phyloP scores from a whole-genome alignment of 2,113 vertebrate genomes.

The Carassius carassius region DNA sequence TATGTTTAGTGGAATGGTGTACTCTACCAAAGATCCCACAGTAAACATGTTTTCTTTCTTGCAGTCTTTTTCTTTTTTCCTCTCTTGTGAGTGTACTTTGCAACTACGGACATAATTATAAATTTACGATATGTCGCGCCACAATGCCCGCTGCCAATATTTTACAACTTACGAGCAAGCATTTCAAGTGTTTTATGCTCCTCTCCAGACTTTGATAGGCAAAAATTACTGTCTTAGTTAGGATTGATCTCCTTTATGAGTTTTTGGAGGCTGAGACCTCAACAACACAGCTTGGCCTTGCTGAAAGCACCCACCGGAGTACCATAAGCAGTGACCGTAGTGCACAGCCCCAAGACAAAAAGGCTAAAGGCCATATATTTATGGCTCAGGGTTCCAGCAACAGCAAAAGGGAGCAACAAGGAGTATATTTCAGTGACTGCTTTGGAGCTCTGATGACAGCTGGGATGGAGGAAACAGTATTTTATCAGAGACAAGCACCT shows the following conservation, averaged over 20 bases:
- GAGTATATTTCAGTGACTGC: conserved; percentile 52
- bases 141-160: not conserved
- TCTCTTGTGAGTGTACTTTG: not conserved
- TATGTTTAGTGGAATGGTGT: conserved; percentile 7
- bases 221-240: conserved; percentile 54
- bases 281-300: conserved; percentile 45
- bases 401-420: conserved; percentile 42
- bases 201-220: conserved; percentile 58
- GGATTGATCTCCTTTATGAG: conserved; percentile 65
- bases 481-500: conserved; percentile 35
- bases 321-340: conserved; percentile 56
- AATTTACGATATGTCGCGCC: conserved; percentile 10
- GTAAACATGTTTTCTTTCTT: conserved; percentile 15
- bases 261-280: conserved; percentile 51
- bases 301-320: conserved; percentile 66
- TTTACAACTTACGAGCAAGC: conserved; percentile 20
- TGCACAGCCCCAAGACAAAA: conserved; percentile 47
- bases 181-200: conserved; percentile 46
- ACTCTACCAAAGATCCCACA: not conserved
- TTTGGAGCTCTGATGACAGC: conserved; percentile 39
- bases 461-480: conserved; percentile 14
- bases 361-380: conserved; percentile 54
- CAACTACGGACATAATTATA: not conserved
- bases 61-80: not conserved
- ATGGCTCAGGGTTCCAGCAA: conserved; percentile 41